Percentiles rank a stretch among this genome's conserved stretches.
phyloP scores from a whole-genome alignment of 1,140 invertebrate species.

The Musca domestica region DNA sequence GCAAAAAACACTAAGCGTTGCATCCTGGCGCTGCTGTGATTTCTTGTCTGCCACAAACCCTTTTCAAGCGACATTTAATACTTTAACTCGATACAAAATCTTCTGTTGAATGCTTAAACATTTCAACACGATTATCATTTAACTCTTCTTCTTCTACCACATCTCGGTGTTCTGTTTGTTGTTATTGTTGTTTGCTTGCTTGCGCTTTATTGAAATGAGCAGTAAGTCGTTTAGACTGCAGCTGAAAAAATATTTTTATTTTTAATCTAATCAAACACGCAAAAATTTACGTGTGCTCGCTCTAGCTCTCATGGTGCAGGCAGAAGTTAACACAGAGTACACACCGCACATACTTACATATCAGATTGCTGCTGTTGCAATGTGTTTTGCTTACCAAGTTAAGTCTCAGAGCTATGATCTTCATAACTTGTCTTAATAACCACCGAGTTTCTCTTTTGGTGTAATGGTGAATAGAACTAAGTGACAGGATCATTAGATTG shows the following conservation, averaged over 20 bases:
- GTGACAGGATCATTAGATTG: no score
- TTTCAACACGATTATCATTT: slow-evolving; percentile 22
- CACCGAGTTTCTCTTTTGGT: no score
- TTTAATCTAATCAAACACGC: slow-evolving; percentile 22
- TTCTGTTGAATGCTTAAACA: slow-evolving; percentile 16
- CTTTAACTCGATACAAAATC: slow-evolving; percentile 3
- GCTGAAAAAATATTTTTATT: background rate
- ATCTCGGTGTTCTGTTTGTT: background rate
- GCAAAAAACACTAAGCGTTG: background rate
- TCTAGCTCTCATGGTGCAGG: no score
- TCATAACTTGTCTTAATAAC: no score
- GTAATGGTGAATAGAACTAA: no score
- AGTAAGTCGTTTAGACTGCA: background rate
- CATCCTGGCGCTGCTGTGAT: background rate
- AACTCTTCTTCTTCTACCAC: background rate
- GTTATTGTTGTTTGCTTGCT: background rate
- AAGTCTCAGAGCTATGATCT: no score
- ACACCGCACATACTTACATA: no score
- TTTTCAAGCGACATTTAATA: slow-evolving; percentile 20
- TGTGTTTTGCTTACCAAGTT: no score
- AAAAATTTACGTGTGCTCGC: background rate
- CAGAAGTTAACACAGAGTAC: no score
- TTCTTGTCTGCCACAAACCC: background rate
- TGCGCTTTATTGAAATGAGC: background rate
- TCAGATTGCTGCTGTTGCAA: no score